Evolutionary conservation across 2,797 vertebrate species (phyloP).

Genomic region (Micrastur ruficollis): DNA sequence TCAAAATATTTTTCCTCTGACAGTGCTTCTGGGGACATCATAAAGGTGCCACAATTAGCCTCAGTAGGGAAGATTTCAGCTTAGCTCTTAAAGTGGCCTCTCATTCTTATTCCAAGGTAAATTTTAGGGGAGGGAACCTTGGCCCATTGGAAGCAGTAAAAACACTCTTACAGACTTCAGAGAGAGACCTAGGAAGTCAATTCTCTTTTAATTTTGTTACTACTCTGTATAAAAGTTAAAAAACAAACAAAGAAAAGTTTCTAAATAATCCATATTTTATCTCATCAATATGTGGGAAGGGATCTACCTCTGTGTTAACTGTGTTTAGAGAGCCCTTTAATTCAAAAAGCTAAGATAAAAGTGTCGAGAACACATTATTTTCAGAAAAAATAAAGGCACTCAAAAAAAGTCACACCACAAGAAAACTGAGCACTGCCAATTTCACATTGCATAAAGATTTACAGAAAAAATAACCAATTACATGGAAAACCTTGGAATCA

Average conservation of each 20-base stretch:
- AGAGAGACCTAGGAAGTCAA: neutral
- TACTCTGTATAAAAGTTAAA: neutral
- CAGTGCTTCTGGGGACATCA: neutral
- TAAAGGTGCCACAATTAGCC: neutral
- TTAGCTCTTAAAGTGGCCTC: neutral
- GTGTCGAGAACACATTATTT: neutral
- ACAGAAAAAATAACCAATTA: neutral
- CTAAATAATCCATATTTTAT: conserved; percentile 5
- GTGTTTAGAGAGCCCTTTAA: conserved; percentile 36
- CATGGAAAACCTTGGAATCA: conserved; percentile 14
- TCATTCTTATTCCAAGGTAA: neutral
- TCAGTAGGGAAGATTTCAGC: neutral
- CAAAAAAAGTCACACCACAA: neutral
- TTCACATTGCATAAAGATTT: neutral
- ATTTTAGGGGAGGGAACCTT: neutral
- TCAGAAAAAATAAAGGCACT: neutral
- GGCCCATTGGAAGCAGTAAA: neutral
- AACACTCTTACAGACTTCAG: neutral
- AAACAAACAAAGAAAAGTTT: neutral
- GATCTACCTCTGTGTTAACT: conserved; percentile 21
- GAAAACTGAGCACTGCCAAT: conserved; percentile 9
- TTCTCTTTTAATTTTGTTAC: neutral
- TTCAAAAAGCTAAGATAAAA: neutral
- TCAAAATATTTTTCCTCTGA: neutral
- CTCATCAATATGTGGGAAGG: neutral